phyloP scores from a whole-genome alignment of 1,140 invertebrate species.

The Danaus melanippus region DNA sequence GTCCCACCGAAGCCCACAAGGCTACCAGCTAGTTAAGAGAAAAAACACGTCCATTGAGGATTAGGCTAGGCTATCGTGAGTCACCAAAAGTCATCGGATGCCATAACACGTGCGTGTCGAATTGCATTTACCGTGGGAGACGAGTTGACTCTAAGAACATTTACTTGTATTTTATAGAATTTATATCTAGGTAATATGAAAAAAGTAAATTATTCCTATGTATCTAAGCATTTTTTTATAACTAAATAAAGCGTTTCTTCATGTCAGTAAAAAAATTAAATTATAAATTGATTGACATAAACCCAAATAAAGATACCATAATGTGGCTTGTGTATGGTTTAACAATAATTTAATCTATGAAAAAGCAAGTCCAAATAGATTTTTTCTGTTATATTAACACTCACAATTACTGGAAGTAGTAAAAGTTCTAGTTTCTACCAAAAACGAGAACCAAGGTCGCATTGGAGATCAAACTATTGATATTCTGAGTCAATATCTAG shows the following conservation, averaged over 20 bases:
- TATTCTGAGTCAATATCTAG: constrained; percentile 60
- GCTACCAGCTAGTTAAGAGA: constrained; percentile 37
- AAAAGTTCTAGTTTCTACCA: constrained; percentile 18
- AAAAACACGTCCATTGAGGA: constrained; percentile 60
- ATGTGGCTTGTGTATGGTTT: too few relatives aligned
- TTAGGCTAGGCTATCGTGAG: constrained; percentile 31
- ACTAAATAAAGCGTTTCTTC: too few relatives aligned
- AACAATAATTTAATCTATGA: too few relatives aligned
- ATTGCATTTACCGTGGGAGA: constrained; percentile 63
- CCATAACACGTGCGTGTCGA: constrained; percentile 60
- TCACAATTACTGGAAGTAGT: constrained; percentile 1
- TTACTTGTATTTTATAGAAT: constrained; percentile 11
- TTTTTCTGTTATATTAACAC: too few relatives aligned
- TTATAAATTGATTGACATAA: too few relatives aligned
- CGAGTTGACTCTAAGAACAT: constrained; percentile 15
- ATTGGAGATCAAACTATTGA: constrained; percentile 43
- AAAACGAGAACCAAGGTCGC: constrained; percentile 24
- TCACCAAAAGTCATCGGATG: constrained; percentile 54
- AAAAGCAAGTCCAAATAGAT: too few relatives aligned
- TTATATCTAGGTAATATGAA: background rate
- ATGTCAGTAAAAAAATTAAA: too few relatives aligned
- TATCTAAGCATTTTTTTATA: background rate
- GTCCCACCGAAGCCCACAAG: constrained; percentile 5
- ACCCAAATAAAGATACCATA: too few relatives aligned
- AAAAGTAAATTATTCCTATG: constrained; percentile 3